Conservation (phyloP, 2,113 vertebrate genomes). For the Salvelinus sp. region DNA sequence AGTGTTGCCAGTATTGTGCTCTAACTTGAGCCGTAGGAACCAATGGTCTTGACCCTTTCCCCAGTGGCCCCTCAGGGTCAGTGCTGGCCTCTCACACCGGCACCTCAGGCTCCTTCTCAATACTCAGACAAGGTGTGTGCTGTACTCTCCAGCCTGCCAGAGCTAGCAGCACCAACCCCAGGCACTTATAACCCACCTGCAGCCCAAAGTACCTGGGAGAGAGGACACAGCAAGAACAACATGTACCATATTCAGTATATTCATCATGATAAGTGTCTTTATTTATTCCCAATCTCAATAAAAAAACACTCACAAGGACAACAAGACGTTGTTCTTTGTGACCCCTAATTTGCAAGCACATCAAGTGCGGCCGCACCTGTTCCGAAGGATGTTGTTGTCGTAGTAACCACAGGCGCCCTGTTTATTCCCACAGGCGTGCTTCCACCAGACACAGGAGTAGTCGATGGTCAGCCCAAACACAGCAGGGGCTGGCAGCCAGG, state of each 20-base stretch:
- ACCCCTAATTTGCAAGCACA: neutral
- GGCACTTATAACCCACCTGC: conserved; percentile 74
- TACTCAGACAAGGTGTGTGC: conserved; percentile 74
- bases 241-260: neutral
- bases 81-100: no score
- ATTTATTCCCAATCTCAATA: no score
- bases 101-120: conserved; percentile 80
- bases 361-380: conserved; percentile 61
- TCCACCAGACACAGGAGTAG: conserved; percentile 79
- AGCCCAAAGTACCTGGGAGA: conserved; percentile 77
- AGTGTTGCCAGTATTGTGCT: no score
- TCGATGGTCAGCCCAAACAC: conserved; percentile 80
- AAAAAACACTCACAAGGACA: no score
- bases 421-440: conserved; percentile 54
- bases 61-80: conserved; percentile 68
- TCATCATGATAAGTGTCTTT: neutral
- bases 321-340: neutral
- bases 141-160: conserved; percentile 77
- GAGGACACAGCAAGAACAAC: conserved; percentile 8
- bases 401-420: conserved; percentile 74
- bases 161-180: conserved; percentile 71
- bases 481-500: conserved; percentile 78
- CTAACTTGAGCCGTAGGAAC: no score
- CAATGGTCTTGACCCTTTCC: conserved; percentile 39
- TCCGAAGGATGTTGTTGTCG: conserved; percentile 73